Evolutionary conservation across 2,888 invertebrate genomes (phyloP).

Genomic region (Digitonthophagus gazella): DNA sequence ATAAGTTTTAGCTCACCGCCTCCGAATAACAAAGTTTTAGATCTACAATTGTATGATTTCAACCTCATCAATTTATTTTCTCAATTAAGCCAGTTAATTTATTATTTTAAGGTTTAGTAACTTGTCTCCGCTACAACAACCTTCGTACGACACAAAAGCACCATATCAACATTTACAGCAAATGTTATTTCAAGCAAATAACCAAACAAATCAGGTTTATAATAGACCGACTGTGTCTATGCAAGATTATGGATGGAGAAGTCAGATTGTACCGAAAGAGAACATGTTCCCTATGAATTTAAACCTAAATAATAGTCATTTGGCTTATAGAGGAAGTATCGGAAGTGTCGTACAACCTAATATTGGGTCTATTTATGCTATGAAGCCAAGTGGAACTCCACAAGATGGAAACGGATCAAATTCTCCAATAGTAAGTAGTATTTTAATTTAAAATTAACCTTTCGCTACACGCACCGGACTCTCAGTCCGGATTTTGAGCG

Average conservation of each 20-base stretch:
- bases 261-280: background rate
- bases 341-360: background rate
- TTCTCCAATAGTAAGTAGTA: background rate
- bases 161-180: background rate
- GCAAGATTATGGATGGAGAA: background rate
- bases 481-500: too few relatives aligned
- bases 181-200: background rate
- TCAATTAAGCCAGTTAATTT: conserved; percentile 8
- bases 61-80: conserved; percentile 15
- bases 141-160: too few relatives aligned
- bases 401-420: background rate
- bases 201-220: background rate
- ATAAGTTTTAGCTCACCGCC: conserved; percentile 71
- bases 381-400: background rate
- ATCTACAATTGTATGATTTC: conserved; percentile 55
- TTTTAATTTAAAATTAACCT: background rate
- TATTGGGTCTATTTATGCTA: background rate
- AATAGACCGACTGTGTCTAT: background rate
- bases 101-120: conserved; percentile 20
- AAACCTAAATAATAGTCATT: background rate
- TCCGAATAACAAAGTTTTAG: conserved; percentile 58
- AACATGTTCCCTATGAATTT: background rate
- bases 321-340: background rate
- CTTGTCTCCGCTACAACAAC: conserved; percentile 7
- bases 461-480: too few relatives aligned